Evolutionary conservation across 2,113 vertebrate species (phyloP).

Genomic region (Triplophysa siluroides): DNA sequence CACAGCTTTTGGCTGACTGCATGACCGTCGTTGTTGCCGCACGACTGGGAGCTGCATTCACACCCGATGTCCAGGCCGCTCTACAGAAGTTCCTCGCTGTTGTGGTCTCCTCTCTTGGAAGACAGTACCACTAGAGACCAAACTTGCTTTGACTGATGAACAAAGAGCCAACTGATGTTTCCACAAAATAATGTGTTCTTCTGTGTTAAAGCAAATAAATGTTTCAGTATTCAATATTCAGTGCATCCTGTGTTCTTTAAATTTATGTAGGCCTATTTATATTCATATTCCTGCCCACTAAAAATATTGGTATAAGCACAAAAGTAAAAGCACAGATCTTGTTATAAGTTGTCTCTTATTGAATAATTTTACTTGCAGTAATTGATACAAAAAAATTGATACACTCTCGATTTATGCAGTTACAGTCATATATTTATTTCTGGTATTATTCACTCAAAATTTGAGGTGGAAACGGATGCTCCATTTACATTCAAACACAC

Average conservation of each 20-base stretch:
- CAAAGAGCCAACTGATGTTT: neutral
- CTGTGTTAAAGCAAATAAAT: slow-evolving; percentile 24
- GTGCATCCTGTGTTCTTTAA: neutral
- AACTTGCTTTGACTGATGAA: neutral
- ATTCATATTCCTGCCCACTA: no score
- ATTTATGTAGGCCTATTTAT: neutral
- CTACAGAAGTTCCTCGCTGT: slow-evolving; percentile 78
- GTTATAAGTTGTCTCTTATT: no score
- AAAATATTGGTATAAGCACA: no score
- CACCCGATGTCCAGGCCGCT: slow-evolving; percentile 61
- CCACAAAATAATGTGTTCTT: neutral
- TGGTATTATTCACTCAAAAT: no score
- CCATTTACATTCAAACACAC: no score
- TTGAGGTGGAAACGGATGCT: no score
- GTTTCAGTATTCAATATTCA: neutral
- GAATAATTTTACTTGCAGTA: no score
- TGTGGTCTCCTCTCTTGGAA: slow-evolving; percentile 54
- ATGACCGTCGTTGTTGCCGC: slow-evolving; percentile 66
- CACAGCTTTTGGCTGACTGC: slow-evolving; percentile 74
- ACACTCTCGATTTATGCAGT: no score
- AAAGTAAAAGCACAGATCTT: no score
- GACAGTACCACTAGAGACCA: slow-evolving; percentile 44
- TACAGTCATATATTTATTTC: no score
- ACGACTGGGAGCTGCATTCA: slow-evolving; percentile 66
- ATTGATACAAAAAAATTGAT: no score